Conservation (phyloP, 2,797 vertebrate species). For the Agapornis canus region DNA sequence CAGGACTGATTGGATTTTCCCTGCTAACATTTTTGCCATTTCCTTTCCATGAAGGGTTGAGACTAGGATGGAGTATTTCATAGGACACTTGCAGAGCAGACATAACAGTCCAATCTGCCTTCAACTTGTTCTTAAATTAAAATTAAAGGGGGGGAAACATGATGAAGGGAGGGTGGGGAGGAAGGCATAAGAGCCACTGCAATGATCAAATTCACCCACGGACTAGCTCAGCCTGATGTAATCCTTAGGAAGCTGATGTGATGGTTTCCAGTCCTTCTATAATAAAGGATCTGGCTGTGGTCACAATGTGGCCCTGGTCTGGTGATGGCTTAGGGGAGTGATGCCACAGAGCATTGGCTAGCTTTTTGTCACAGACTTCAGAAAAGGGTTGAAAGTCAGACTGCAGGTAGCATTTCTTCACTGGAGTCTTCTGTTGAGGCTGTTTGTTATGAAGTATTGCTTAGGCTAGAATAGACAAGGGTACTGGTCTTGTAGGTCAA, state of each 20-base stretch:
- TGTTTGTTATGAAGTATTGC: conserved; percentile 4
- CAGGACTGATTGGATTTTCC: conserved; percentile 26
- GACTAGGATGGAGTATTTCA: conserved; percentile 3
- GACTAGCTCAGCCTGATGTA: not conserved
- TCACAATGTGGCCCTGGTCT: not conserved
- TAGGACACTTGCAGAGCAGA: not conserved
- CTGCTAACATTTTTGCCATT: conserved; percentile 38
- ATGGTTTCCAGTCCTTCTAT: not conserved
- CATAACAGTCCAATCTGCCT: not conserved
- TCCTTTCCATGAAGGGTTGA: not conserved
- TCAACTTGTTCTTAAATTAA: conserved; percentile 9
- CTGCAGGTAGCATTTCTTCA: not conserved
- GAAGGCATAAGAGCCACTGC: not conserved
- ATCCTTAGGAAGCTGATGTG: not conserved
- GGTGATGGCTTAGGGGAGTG: not conserved
- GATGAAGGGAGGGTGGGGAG: not conserved
- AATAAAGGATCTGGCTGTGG: not conserved
- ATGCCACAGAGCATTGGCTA: not conserved
- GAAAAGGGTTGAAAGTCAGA: not conserved
- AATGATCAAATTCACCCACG: not conserved
- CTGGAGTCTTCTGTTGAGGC: not conserved
- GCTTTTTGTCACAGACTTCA: not conserved
- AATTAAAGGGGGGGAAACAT: not conserved
- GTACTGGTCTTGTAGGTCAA: conserved; percentile 6
- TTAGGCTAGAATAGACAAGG: not conserved